Evolutionary conservation across 1,140 invertebrate species (phyloP).

Genomic region (Anthonomus grandis): DNA sequence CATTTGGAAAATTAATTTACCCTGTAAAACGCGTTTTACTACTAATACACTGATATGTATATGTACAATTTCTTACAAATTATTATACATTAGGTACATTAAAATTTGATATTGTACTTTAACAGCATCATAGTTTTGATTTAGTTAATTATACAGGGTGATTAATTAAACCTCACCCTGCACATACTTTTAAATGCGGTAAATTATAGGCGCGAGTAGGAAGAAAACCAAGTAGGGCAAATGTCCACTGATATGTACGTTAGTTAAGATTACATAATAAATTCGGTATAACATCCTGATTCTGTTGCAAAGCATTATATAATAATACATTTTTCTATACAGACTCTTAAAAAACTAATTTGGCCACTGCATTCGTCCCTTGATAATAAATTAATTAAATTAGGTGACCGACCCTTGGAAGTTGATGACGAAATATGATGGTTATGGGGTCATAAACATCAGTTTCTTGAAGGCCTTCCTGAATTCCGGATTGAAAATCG

Average conservation of each 20-base stretch:
- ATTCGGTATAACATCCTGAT: too few relatives aligned
- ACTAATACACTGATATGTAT: slow-evolving; percentile 26
- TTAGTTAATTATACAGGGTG: too few relatives aligned
- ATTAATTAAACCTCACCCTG: too few relatives aligned
- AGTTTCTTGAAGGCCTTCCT: slow-evolving; percentile 98
- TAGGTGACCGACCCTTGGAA: too few relatives aligned
- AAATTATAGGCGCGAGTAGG: too few relatives aligned
- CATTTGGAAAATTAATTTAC: slow-evolving; percentile 21
- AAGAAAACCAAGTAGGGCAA: too few relatives aligned
- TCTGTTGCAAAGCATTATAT: too few relatives aligned
- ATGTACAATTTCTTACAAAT: slow-evolving; percentile 21
- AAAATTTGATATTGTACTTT: slow-evolving; percentile 30
- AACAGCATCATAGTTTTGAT: slow-evolving; percentile 16
- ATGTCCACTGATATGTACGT: too few relatives aligned
- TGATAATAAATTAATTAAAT: too few relatives aligned
- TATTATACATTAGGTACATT: too few relatives aligned
- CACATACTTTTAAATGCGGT: too few relatives aligned
- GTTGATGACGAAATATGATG: neutral
- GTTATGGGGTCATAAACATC: slow-evolving; percentile 59
- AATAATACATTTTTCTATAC: neutral
- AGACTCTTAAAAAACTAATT: neutral
- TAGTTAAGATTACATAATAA: too few relatives aligned
- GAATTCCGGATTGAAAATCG: slow-evolving; percentile 99
- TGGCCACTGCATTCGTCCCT: neutral
- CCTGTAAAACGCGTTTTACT: slow-evolving; percentile 25